Evolutionary conservation across 2,797 vertebrate genomes (phyloP), one percentile per base, ranked within the genome.

Genomic region (Typhlichthys eigenmanni): DNA sequence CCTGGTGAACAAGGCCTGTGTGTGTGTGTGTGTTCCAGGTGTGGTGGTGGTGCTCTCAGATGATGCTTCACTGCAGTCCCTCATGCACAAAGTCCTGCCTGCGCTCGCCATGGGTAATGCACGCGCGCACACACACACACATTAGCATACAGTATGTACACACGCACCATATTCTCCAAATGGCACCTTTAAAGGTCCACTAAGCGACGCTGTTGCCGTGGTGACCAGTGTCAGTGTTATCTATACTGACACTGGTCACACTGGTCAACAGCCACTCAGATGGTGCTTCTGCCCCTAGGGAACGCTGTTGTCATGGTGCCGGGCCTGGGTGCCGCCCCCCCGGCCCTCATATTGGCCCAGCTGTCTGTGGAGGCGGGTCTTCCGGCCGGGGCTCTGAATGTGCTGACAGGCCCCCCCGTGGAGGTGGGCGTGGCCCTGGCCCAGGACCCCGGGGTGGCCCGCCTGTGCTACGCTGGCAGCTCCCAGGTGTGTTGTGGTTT

Each of bases 271-370:
- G 34, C 34, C 34, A 34, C 5, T 34, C 4, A 2, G 5, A 34
- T 13, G 12, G n/a, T 48, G 10, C 47, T 0, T 2, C 68, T 13
- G 54, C 5, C 73, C 47, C 8, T 43, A 97, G 96, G 95, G 6
- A 96, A 96, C 78, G 88, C 95, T 0, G 92, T 95, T 55, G 88
- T 95, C 11, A 67, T 93, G 7, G 89, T 94, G 2, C 89, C 94
- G 0, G 91, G 92, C 49, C 78, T 68, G 5, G 76, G 74, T 0
- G 76, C 74, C 2, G 80, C 87, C 6, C 88, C 92, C 4, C 85
- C 92, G 0, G 76, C 82, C 1, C 94, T 97, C 19, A 89, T 97
- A 1, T 69, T 96, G 79, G 95, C 94, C 0, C 94, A 96, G 86
- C 87, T 95, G 38, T 91, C 94, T 2, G 71, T 73, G 5, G 89